Percentiles rank a stretch among this genome's conserved stretches.
These are phyloP conservation scores for Macrophya annulata DNA, from an alignment of 2,888 invertebrate genomes.

Conservation along the genomic window DNA sequence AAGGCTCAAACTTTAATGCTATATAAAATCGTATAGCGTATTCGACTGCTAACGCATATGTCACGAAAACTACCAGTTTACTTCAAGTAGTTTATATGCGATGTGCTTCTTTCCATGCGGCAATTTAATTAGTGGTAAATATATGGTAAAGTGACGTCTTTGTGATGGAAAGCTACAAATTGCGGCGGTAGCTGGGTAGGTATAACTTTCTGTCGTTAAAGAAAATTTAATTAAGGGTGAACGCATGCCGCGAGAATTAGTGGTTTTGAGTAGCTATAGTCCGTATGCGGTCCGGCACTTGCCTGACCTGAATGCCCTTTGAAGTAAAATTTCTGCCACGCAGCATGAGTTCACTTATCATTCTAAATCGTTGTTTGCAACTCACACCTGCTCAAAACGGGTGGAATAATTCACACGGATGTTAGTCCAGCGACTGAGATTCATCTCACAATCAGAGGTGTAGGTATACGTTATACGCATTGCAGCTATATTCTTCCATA, in stretches of 20 bases:
- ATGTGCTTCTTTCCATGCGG: background rate
- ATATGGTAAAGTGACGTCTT: background rate
- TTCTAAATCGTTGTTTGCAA: conserved; percentile 21
- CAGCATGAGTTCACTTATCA: conserved; percentile 9
- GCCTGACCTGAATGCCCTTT: conserved; percentile 18
- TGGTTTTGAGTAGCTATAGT: conserved; percentile 7
- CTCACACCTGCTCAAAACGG: background rate
- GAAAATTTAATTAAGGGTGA: conserved; percentile 43
- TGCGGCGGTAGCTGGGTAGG: background rate
- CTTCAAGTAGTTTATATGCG: conserved; percentile 1
- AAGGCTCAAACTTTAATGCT: no score
- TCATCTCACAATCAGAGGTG: background rate
- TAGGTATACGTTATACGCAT: background rate
- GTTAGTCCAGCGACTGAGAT: background rate
- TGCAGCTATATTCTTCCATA: background rate
- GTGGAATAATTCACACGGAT: conserved; percentile 9
- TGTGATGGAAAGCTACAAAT: conserved; percentile 16
- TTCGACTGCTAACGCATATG: background rate
- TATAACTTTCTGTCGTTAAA: background rate
- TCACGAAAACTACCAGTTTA: background rate
- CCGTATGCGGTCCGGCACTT: background rate
- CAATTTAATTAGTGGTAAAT: conserved; percentile 1
- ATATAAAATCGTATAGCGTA: background rate
- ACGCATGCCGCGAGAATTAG: conserved; percentile 17
- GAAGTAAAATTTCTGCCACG: conserved; percentile 20